Conservation (phyloP, 1,140 invertebrate genomes). For the Temnothorax longispinosus region DNA sequence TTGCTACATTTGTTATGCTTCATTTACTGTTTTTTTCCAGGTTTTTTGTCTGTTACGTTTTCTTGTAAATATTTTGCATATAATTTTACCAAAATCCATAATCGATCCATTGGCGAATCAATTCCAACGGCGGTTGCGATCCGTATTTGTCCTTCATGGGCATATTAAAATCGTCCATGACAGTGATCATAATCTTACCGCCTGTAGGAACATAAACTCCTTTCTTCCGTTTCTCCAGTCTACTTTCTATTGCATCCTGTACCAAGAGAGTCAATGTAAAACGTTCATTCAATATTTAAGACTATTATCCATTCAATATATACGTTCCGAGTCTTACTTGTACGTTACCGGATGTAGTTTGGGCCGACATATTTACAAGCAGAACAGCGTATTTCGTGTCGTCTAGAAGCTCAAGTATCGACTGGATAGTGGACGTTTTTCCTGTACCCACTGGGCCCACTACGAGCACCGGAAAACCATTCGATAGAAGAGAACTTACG, state of each 20-base stretch:
- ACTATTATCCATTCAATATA: conserved; percentile 24
- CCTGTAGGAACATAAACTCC: conserved; percentile 91
- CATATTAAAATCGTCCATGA: conserved; percentile 97
- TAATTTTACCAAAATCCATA: conserved; percentile 91
- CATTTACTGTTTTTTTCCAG: neutral
- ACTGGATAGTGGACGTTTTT: conserved; percentile 92
- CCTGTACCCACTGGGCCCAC: conserved; percentile 93
- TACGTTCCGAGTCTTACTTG: conserved; percentile 81
- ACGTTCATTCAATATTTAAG: conserved; percentile 10
- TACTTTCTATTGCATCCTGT: conserved; percentile 91
- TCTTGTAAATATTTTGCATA: neutral
- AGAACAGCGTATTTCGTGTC: conserved; percentile 88
- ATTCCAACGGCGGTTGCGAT: conserved; percentile 93
- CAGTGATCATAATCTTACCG: conserved; percentile 92
- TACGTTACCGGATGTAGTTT: conserved; percentile 92
- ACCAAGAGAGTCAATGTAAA: conserved; percentile 5
- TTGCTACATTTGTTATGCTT: neutral
- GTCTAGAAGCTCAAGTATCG: conserved; percentile 89
- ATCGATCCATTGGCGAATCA: conserved; percentile 94
- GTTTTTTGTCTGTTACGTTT: neutral
- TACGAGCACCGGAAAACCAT: conserved; percentile 90
- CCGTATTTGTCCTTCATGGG: conserved; percentile 94
- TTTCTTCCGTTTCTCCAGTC: conserved; percentile 94
- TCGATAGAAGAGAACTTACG: conserved; percentile 87
- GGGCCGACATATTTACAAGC: conserved; percentile 94